Base-by-base conservation (phyloP, 1,140 invertebrate species). In the Panonychus citri region DNA sequence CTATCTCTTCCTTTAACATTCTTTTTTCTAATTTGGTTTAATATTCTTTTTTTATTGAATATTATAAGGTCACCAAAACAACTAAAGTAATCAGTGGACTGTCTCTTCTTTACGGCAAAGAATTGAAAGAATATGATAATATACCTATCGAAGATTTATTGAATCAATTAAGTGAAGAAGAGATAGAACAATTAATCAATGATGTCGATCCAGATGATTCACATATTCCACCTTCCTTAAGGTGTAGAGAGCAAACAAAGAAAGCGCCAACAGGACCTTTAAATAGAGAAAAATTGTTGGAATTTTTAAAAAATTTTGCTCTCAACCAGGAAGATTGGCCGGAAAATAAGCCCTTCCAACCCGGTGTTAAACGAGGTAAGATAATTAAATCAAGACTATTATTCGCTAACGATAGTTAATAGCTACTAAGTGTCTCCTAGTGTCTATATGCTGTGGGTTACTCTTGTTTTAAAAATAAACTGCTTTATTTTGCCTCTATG, bases 171-270 rank as follows among this genome's bases (percentile, higher is more conserved):
- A 84, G 89, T 56, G 78, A 82, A 17, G 93, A 96, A 69, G 94
- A 99, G 74, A 80, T 99, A 53, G 90, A 90, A 64, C 85, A 96
- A 70, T 75, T 98, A 58, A 90, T 90, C 63, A 90, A 88, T 74
- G 93, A 98, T 78, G 90, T 97, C 59, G 94, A 98, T 76, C 93
- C 94, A 62, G 93, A 98, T 78, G 94, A 99, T 73, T 82, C 83
- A 62, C 81, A 95, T 70, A 77, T 98, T 68, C 94, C 94, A 57
- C 89, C 95, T 42, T 82, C 82, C 56, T 87, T 96, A 75, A 78
- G 94, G 64, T 91, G 83, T 70, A 85, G 84, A 67, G 89, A 97
- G 67, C 86, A 93, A 66, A 98, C 93, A 66, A 79, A 81, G 62
- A 98, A 97, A 73, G 77, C 79, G 64, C 79, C 93, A 3, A 98